Percentiles rank a stretch among this genome's conserved stretches.
Evolutionary conservation across 2,888 invertebrate species (phyloP).

Genomic region (Itoplectis maculator): DNA sequence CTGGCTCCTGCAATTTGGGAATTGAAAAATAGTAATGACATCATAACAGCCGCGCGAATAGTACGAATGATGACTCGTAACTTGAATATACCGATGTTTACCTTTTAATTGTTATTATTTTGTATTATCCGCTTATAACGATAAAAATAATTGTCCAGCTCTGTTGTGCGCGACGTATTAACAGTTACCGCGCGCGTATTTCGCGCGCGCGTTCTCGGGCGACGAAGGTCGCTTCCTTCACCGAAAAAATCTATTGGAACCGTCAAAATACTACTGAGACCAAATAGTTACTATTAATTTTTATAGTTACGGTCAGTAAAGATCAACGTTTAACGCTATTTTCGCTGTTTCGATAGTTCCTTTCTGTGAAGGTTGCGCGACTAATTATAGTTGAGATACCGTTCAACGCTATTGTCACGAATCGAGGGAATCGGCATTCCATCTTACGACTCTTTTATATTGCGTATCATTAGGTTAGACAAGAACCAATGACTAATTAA

Average conservation of each 20-base stretch:
- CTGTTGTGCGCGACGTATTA: constrained; percentile 19
- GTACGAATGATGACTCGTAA: not conserved
- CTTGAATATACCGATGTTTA: not conserved
- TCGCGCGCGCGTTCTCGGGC: constrained; percentile 22
- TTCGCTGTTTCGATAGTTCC: no score
- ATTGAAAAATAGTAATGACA: not conserved
- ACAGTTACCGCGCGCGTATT: not conserved
- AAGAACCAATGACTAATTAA: constrained; percentile 8
- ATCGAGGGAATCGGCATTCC: constrained; percentile 3
- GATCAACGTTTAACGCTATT: no score
- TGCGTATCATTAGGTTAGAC: constrained; percentile 14
- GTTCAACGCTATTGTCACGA: constrained; percentile 29
- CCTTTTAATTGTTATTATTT: not conserved
- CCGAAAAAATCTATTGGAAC: no score
- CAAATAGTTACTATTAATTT: not conserved
- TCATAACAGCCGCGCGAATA: not conserved
- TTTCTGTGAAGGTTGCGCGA: constrained; percentile 40
- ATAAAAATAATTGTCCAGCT: constrained; percentile 28
- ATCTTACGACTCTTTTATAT: constrained; percentile 17
- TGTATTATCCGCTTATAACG: not conserved
- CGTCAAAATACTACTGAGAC: no score
- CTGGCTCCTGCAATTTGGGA: not conserved
- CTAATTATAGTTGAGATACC: constrained; percentile 50
- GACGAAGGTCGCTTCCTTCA: not conserved
- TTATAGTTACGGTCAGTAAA: no score